Evolutionary conservation across 2,797 vertebrate species (phyloP).

Genomic region (Coilia nasus): DNA sequence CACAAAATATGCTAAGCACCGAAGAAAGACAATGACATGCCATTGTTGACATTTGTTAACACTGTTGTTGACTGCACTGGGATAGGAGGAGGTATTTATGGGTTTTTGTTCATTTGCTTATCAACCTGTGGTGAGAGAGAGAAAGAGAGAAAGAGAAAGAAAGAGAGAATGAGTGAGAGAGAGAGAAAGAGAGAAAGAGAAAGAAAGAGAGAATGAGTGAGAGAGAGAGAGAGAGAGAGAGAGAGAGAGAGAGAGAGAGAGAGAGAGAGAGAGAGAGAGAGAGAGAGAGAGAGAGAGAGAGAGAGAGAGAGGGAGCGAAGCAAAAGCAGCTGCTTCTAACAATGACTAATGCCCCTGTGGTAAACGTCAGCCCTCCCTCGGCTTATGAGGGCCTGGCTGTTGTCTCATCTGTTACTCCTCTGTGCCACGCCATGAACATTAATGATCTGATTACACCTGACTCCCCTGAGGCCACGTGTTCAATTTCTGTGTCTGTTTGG

Average conservation of each 20-base stretch:
- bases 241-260: conserved; percentile 34
- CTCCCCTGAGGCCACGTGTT: background rate
- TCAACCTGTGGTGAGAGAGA: too few species aligned
- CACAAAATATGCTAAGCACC: background rate
- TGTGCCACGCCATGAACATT: conserved; percentile 38
- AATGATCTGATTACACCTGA: conserved; percentile 40
- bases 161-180: too few species aligned
- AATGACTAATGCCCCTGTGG: conserved; percentile 11
- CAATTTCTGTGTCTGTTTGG: background rate
- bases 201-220: too few species aligned
- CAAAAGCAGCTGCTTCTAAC: background rate
- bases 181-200: too few species aligned
- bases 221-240: conserved; percentile 9
- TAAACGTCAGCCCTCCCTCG: background rate
- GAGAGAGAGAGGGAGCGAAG: background rate
- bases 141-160: too few species aligned
- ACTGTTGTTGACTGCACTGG: background rate
- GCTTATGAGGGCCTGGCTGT: background rate
- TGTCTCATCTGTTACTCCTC: conserved; percentile 36
- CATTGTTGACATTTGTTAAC: too few species aligned
- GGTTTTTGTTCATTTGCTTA: too few species aligned
- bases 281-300: conserved; percentile 11
- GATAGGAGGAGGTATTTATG: background rate
- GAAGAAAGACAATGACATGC: background rate
- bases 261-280: too few species aligned